Base-by-base conservation (phyloP, 2,797 vertebrate species). In the Sebastes iracundus region DNA sequence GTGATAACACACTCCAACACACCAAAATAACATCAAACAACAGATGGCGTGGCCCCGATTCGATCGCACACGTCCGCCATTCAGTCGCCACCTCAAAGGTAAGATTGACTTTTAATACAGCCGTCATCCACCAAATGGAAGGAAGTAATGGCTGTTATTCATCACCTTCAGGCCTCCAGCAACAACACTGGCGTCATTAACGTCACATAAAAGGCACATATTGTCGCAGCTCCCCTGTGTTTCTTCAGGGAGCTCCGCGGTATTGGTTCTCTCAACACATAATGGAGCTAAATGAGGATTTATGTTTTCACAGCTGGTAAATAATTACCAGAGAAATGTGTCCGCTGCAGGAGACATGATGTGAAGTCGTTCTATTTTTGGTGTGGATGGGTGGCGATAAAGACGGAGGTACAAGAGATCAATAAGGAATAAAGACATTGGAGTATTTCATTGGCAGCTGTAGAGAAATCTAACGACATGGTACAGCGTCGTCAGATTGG, bases 261-360 rank as follows among this genome's bases (percentile, higher is more conserved):
- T n/a, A 60, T 79, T 42, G 35, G 30, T 42, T 74, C 79, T 49
- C 60, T 75, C 42, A 9, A 6, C 68, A 55, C 77, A 80, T 46
- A 75, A 55, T 33, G 1, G 58, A 79, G 63, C 64, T 71, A 85
- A 89, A 91, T 84, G 77, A 90, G 87, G 86, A 89, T 89, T 87
- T 82, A 81, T 88, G 77, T 82, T 56, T 6, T 62, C 30, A 23
- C 85, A 84, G 87, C 82, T 72, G 83, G 63, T 74, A 23, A 65
- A 76, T 82, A 86, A 92, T 88, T 80, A 87, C 72, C 22, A 22
- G 60, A 66, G 35, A 59, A 58, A 77, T 27, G 33, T 25, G 32
- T 61, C 52, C 4, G 64, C 71, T 28, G 68, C 78, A 33, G 73
- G 75, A 73, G 56, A 10, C 22, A 32, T 27, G 49, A 42, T 53